Conservation (phyloP, 92 coral and sea anemone genomes). For the Actinostola sp. region DNA sequence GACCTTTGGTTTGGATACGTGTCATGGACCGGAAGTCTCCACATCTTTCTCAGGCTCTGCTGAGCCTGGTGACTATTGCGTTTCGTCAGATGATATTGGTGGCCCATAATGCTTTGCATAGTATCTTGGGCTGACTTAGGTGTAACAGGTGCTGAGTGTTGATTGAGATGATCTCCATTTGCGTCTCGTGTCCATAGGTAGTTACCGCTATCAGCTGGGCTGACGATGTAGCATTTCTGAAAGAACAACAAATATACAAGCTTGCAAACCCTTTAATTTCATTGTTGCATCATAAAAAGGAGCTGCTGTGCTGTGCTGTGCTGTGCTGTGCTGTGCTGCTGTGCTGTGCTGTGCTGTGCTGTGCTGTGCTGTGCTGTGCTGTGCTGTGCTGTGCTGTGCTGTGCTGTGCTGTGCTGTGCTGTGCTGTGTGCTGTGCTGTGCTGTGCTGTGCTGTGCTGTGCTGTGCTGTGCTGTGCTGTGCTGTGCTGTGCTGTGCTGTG, state of each 20-base stretch:
- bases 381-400: too few relatives aligned
- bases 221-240: slow-evolving; percentile 37
- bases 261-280: neutral
- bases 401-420: too few relatives aligned
- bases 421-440: too few relatives aligned
- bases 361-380: too few relatives aligned
- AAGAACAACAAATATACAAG: neutral
- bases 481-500: neutral
- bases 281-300: neutral
- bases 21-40: slow-evolving; percentile 38
- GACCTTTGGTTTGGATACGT: neutral
- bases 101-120: slow-evolving; percentile 61
- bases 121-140: slow-evolving; percentile 51
- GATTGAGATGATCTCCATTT: slow-evolving; percentile 40
- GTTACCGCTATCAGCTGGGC: slow-evolving; percentile 24
- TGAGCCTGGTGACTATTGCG: slow-evolving; percentile 65
- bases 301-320: too few relatives aligned
- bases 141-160: slow-evolving; percentile 16
- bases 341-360: too few relatives aligned
- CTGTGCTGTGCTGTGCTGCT: too few relatives aligned
- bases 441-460: neutral
- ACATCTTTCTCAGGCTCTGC: slow-evolving; percentile 39
- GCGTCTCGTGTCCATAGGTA: slow-evolving; percentile 46
- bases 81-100: slow-evolving; percentile 42
- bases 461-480: neutral